Evolutionary conservation across 92 coral and sea anemone species (phyloP).

Genomic region (Zoanthus sansibaricus): DNA sequence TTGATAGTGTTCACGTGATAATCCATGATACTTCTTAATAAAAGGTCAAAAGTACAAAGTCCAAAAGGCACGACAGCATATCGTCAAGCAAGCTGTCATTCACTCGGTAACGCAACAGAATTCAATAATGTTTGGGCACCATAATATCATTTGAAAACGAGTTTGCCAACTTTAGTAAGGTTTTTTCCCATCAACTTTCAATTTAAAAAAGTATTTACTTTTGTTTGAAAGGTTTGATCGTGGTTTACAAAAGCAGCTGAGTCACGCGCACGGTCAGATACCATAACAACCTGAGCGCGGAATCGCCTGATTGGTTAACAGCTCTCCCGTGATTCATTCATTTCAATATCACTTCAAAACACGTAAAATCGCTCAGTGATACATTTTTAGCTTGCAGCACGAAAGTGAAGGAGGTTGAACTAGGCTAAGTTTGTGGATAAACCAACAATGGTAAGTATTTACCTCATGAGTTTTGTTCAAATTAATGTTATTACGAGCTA

Average conservation of each 20-base stretch:
- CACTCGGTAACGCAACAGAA: background rate
- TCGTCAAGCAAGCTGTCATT: background rate
- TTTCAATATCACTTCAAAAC: background rate
- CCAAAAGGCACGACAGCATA: background rate
- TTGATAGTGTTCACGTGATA: too few species aligned
- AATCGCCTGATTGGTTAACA: slow-evolving; percentile 16
- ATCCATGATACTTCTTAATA: too few species aligned
- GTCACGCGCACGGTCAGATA: slow-evolving; percentile 1
- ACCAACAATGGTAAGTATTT: background rate
- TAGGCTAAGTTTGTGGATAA: background rate
- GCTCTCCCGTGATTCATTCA: slow-evolving; percentile 7
- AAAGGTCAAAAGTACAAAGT: slow-evolving; percentile 10
- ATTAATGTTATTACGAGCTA: background rate
- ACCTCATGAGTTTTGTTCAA: background rate
- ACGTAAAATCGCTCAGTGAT: background rate
- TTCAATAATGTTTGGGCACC: too few species aligned
- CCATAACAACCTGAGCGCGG: slow-evolving; percentile 22
- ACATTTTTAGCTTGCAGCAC: background rate
- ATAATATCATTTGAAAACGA: background rate
- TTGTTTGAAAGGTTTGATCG: background rate
- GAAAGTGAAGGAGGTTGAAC: background rate
- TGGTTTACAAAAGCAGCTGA: background rate
- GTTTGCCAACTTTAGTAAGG: background rate
- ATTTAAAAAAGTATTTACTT: background rate
- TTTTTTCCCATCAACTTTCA: background rate